Evolutionary conservation across 1,140 invertebrate genomes (phyloP).

Genomic region (Thaumetopoea pityocampa): DNA sequence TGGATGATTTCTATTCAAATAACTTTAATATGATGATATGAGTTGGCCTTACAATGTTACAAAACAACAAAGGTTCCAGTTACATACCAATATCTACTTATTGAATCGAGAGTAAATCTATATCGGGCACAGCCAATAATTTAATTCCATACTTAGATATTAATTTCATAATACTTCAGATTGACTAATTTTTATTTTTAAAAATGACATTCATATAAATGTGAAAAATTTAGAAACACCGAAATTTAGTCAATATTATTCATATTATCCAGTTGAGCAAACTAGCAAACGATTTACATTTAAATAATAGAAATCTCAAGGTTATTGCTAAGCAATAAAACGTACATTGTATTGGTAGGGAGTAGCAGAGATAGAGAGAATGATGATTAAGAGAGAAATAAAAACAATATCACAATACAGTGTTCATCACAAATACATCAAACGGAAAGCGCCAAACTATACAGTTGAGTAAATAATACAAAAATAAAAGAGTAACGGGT

Average conservation of each 20-base stretch:
- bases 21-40: constrained; percentile 1
- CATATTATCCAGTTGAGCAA: constrained; percentile 8
- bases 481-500: constrained; percentile 60
- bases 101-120: constrained; percentile 20
- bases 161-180: constrained; percentile 31
- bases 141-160: constrained; percentile 38
- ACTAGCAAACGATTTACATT: constrained; percentile 5
- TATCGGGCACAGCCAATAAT: constrained; percentile 44
- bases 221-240: constrained; percentile 1
- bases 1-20: constrained; percentile 15
- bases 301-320: constrained; percentile 1
- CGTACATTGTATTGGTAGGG: no score
- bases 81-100: constrained; percentile 15
- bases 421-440: constrained; percentile 25
- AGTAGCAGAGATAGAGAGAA: no score
- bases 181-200: constrained; percentile 15
- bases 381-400: constrained; percentile 5
- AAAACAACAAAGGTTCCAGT: constrained; percentile 12
- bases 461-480: constrained; percentile 62
- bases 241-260: not conserved
- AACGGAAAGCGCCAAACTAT: constrained; percentile 54
- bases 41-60: constrained; percentile 5
- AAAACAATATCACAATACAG: constrained; percentile 15
- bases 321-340: no score
- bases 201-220: no score